A percentile compares a stretch with the other conserved stretches of the same genome.
These are phyloP conservation scores for Drosophila melanosoma DNA, from an alignment of 2,888 invertebrate genomes.

Conservation along the genomic window DNA sequence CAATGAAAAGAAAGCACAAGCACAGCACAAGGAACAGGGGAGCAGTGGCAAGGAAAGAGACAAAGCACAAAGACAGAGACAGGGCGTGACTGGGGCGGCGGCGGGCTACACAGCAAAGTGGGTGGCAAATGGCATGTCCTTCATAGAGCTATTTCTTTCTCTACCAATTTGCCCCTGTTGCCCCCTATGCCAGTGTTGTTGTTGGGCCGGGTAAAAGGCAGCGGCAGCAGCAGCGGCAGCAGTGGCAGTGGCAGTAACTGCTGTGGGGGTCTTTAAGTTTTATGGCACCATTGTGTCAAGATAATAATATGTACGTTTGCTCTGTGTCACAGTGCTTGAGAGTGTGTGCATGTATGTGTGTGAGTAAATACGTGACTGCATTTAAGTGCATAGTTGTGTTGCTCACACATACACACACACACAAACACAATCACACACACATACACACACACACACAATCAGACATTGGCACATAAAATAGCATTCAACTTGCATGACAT, in stretches of 20 bases:
- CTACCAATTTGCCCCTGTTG: conserved; percentile 19
- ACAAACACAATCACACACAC: conserved; percentile 14
- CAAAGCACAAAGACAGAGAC: conserved; percentile 8
- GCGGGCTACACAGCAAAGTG: conserved; percentile 14
- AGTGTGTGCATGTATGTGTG: conserved; percentile 28
- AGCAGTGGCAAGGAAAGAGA: conserved; percentile 11
- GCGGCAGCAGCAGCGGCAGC: conserved; percentile 3
- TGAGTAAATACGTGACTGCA: conserved; percentile 74
- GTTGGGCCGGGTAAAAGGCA: conserved; percentile 8
- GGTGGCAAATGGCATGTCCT: conserved; percentile 69
- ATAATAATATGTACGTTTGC: conserved; percentile 78
- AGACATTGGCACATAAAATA: conserved; percentile 63
- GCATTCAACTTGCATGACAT: conserved; percentile 75
- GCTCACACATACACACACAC: conserved; percentile 36
- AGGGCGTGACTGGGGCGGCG: not conserved
- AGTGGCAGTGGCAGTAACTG: conserved; percentile 49
- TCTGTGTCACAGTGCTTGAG: conserved; percentile 17
- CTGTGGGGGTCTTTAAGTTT: conserved; percentile 80
- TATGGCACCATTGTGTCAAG: conserved; percentile 82
- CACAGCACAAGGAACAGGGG: conserved; percentile 8
- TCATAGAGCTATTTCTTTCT: conserved; percentile 35
- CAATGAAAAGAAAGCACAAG: conserved; percentile 60
- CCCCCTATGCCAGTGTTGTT: conserved; percentile 22
- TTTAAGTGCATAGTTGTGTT: conserved; percentile 81
- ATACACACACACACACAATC: conserved; percentile 4